phyloP scores from a whole-genome alignment of 2,113 vertebrate genomes.

The Muntiacus reevesi region DNA sequence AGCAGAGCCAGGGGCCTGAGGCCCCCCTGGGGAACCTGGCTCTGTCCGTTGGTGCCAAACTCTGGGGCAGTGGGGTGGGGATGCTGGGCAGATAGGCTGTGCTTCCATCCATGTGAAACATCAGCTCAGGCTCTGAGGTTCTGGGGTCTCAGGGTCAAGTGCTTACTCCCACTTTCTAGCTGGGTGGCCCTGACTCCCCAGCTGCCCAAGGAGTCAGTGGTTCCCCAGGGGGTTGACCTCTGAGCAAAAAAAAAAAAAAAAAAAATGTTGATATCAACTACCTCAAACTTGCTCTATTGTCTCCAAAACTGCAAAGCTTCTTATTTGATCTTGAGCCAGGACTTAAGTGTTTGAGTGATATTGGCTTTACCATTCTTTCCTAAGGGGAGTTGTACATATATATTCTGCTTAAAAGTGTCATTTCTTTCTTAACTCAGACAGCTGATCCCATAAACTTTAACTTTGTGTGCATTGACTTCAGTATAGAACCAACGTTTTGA shows the following conservation, averaged over 20 bases:
- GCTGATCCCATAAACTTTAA: neutral
- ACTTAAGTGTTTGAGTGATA: neutral
- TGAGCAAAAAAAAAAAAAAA: neutral
- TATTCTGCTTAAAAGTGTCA: neutral
- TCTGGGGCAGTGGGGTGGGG: neutral
- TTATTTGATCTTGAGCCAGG: neutral
- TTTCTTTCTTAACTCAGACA: conserved; percentile 25
- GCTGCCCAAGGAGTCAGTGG: neutral
- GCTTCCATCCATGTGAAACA: neutral
- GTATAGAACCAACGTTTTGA: neutral
- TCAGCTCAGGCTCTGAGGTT: too few relatives aligned
- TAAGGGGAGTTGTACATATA: neutral
- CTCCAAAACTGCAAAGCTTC: neutral
- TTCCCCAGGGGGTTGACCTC: neutral
- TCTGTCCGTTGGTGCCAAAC: neutral
- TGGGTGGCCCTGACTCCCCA: neutral
- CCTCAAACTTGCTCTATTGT: neutral
- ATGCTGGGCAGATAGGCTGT: neutral
- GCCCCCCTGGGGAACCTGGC: neutral
- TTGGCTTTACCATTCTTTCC: conserved; percentile 3
- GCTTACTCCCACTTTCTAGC: neutral
- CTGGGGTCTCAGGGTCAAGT: neutral
- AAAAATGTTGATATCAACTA: neutral
- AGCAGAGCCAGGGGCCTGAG: neutral
- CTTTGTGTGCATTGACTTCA: neutral